A percentile compares a stretch with the other conserved stretches of the same genome.
phyloP scores from a whole-genome alignment of 2,113 vertebrate species.

The Dendrocopos noguchii region DNA sequence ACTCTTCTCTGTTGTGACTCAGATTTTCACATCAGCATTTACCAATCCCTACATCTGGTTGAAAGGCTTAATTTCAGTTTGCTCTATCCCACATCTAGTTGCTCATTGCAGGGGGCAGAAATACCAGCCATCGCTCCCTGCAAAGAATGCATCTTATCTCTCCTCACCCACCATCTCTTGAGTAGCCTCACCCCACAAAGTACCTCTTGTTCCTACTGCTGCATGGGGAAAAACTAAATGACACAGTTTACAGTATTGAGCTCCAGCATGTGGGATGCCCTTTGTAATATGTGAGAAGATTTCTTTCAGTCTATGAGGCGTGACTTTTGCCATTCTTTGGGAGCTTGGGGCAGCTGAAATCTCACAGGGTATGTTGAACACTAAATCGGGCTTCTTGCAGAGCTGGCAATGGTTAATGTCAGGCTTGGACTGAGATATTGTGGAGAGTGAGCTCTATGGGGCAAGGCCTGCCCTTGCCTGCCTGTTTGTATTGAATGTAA shows the following conservation, averaged over 20 bases:
- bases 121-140: neutral
- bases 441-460: neutral
- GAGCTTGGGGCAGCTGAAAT: rapidly evolving
- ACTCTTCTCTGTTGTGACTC: neutral
- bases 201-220: neutral
- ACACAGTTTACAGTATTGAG: neutral
- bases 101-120: neutral
- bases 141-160: neutral
- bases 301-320: neutral
- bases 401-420: neutral
- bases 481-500: neutral
- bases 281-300: neutral
- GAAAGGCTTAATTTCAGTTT: neutral
- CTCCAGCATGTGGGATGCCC: neutral
- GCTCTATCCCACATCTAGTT: neutral
- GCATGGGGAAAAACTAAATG: neutral
- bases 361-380: neutral
- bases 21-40: neutral
- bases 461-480: slow-evolving; percentile 2
- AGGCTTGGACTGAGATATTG: neutral
- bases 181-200: neutral
- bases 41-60: neutral
- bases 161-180: rapidly evolving
- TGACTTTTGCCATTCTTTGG: neutral
- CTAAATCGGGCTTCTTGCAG: neutral